Evolutionary conservation across 2,113 vertebrate genomes (phyloP).

Genomic region (Agapornis roseicollis): DNA sequence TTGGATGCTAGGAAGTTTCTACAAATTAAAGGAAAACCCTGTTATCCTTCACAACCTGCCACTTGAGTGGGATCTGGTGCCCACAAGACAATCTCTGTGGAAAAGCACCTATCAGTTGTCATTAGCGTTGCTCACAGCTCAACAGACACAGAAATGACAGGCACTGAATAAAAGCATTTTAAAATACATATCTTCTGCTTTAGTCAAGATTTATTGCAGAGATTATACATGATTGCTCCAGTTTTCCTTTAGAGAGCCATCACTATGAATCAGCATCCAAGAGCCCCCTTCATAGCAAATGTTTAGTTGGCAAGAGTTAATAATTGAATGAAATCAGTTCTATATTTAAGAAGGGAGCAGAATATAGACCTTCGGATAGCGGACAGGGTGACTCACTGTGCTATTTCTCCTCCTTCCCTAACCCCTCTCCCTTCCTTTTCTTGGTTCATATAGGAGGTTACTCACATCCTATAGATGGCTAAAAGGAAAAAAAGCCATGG

Average conservation of each 20-base stretch:
- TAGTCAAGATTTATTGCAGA: constrained; percentile 46
- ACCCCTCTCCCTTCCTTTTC: background rate
- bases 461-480: background rate
- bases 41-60: background rate
- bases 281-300: background rate
- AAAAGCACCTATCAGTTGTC: constrained; percentile 23
- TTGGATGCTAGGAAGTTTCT: background rate
- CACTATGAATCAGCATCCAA: constrained; percentile 43
- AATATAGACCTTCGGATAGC: constrained; percentile 46
- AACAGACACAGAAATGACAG: constrained; percentile 24
- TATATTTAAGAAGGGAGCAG: constrained; percentile 49
- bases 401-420: constrained; percentile 44
- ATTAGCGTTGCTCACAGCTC: constrained; percentile 16
- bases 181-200: constrained; percentile 44
- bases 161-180: constrained; percentile 55
- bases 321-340: constrained; percentile 59
- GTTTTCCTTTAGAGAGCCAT: constrained; percentile 37
- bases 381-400: constrained; percentile 43
- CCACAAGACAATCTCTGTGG: background rate
- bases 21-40: background rate
- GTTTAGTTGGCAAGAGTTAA: constrained; percentile 50
- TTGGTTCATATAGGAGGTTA: background rate
- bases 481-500: background rate
- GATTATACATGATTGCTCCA: constrained; percentile 45
- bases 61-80: background rate